Conservation (phyloP, 2,888 invertebrate species). For the Thera obeliscata region DNA sequence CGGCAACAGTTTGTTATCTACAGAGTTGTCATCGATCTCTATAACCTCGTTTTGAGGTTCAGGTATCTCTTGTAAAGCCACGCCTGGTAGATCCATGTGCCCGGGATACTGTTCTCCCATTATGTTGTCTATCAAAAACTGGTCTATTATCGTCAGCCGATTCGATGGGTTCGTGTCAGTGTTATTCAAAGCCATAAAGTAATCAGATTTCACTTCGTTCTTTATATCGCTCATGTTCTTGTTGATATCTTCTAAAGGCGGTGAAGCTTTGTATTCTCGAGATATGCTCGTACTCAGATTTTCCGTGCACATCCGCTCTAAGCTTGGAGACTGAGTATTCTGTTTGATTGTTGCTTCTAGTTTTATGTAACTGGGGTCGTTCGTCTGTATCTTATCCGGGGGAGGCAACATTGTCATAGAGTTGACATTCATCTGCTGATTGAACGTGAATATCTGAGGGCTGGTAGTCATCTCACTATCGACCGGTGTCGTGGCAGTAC, state of each 20-base stretch:
- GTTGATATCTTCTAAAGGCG: slow-evolving; percentile 75
- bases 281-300: slow-evolving; percentile 67
- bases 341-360: slow-evolving; percentile 77
- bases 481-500: slow-evolving; percentile 66
- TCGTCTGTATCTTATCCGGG: slow-evolving; percentile 69
- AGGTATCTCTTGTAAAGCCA: slow-evolving; percentile 64
- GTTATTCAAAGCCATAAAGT: slow-evolving; percentile 65
- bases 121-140: slow-evolving; percentile 74
- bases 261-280: slow-evolving; percentile 76
- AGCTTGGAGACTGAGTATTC: slow-evolving; percentile 76
- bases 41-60: slow-evolving; percentile 75
- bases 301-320: slow-evolving; percentile 76
- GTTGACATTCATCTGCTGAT: slow-evolving; percentile 72
- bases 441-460: slow-evolving; percentile 74
- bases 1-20: slow-evolving; percentile 74
- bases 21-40: slow-evolving; percentile 79
- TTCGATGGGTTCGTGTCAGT: slow-evolving; percentile 60
- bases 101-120: slow-evolving; percentile 73
- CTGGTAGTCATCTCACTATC: slow-evolving; percentile 60
- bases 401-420: slow-evolving; percentile 70
- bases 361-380: slow-evolving; percentile 79
- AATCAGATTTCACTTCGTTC: slow-evolving; percentile 78
- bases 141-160: slow-evolving; percentile 60
- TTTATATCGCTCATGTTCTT: slow-evolving; percentile 78
- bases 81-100: slow-evolving; percentile 68